Evolutionary conservation across 2,888 invertebrate genomes (phyloP).

Genomic region (Eupithecia centaureata): DNA sequence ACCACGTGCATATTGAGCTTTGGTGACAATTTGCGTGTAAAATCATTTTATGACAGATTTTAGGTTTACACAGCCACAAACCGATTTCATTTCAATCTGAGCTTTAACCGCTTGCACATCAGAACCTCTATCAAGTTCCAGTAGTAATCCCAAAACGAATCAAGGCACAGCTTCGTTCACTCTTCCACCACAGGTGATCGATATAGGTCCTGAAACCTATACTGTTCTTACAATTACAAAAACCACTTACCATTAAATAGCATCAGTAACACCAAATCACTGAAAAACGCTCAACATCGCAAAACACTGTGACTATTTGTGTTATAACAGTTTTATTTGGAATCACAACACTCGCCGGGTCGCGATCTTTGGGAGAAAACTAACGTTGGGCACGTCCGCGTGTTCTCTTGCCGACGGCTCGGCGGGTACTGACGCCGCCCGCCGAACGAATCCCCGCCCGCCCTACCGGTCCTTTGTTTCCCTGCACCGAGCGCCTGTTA

Average conservation of each 20-base stretch:
- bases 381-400: slow-evolving; percentile 45
- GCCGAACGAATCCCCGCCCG: slow-evolving; percentile 71
- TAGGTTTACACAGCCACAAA: not conserved
- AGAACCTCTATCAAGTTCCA: not conserved
- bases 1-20: not conserved
- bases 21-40: not conserved
- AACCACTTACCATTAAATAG: slow-evolving; percentile 55
- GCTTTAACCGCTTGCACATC: not conserved
- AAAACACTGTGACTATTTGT: slow-evolving; percentile 23
- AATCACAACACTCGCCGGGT: slow-evolving; percentile 56
- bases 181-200: slow-evolving; percentile 27
- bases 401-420: slow-evolving; percentile 61
- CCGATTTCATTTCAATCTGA: not conserved
- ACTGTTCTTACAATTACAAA: slow-evolving; percentile 36
- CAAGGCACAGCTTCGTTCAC: slow-evolving; percentile 10
- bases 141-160: slow-evolving; percentile 14
- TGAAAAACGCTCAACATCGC: slow-evolving; percentile 55
- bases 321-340: slow-evolving; percentile 11
- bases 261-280: slow-evolving; percentile 45
- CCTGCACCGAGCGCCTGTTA: slow-evolving; percentile 65
- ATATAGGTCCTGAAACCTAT: slow-evolving; percentile 27
- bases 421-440: slow-evolving; percentile 69
- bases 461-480: slow-evolving; percentile 80
- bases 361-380: slow-evolving; percentile 44
- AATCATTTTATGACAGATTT: not conserved